These are phyloP conservation scores for Cygnus olor DNA, from an alignment of 2,797 vertebrate species.

Conservation along the genomic window DNA sequence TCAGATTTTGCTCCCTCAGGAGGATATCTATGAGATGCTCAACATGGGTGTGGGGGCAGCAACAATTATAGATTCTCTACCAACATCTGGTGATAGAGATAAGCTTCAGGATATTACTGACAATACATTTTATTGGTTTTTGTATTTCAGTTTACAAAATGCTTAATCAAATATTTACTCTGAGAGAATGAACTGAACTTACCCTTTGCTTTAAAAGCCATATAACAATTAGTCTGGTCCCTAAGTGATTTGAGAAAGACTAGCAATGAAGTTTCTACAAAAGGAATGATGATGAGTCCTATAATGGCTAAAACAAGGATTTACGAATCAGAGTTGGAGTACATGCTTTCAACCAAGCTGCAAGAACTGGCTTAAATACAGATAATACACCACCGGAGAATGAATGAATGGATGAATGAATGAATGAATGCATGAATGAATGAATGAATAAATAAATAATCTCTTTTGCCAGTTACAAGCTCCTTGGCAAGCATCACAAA, in stretches of 20 bases:
- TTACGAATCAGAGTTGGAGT: background rate
- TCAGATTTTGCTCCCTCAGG: background rate
- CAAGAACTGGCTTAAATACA: background rate
- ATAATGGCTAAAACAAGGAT: background rate
- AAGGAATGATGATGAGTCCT: background rate
- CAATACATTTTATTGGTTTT: background rate
- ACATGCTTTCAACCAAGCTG: background rate
- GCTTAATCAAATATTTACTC: background rate
- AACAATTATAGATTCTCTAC: background rate
- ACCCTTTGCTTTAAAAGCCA: background rate
- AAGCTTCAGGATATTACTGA: background rate
- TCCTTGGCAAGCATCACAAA: background rate
- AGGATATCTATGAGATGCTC: background rate
- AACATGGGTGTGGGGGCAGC: background rate
- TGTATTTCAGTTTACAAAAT: background rate
- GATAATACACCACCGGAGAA: background rate
- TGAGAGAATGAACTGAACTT: background rate
- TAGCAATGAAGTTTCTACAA: background rate
- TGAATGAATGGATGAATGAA: no score
- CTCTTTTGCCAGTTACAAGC: background rate
- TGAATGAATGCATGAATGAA: background rate
- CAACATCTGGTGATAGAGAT: background rate
- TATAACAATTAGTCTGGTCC: background rate
- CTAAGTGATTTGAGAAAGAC: background rate
- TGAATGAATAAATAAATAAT: background rate